Conservation (phyloP, 2,113 vertebrate species). For the Sitta europaea region DNA sequence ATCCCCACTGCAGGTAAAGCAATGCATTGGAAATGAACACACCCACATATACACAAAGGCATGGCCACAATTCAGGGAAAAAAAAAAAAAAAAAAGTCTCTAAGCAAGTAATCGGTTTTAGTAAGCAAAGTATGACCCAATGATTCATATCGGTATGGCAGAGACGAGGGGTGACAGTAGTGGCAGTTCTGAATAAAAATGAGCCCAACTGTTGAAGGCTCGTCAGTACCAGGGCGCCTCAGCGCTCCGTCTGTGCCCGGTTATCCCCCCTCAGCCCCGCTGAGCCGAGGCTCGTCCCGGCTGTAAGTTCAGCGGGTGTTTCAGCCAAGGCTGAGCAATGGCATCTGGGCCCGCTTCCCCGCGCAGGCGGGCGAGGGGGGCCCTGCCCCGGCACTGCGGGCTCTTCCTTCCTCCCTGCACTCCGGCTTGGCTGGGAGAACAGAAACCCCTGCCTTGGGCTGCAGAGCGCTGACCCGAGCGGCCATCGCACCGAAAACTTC, state of each 20-base stretch:
- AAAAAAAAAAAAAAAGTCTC: neutral
- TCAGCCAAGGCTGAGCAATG: fast-evolving
- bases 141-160: neutral
- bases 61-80: neutral
- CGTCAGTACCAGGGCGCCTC: neutral
- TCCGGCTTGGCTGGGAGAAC: neutral
- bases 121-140: neutral
- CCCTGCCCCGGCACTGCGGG: neutral
- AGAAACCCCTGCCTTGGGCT: neutral
- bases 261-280: neutral
- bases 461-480: neutral
- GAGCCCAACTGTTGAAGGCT: neutral
- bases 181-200: neutral
- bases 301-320: fast-evolving
- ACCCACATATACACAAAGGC: neutral
- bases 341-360: neutral
- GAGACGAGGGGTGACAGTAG: neutral
- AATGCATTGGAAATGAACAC: neutral
- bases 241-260: neutral
- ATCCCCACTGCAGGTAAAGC: neutral
- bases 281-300: too few relatives aligned
- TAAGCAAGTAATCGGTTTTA: conserved; percentile 58
- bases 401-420: neutral
- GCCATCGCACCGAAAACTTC: neutral
- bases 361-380: neutral